Conservation (phyloP, 2,113 vertebrate genomes). For the Nerophis lumbriciformis region DNA sequence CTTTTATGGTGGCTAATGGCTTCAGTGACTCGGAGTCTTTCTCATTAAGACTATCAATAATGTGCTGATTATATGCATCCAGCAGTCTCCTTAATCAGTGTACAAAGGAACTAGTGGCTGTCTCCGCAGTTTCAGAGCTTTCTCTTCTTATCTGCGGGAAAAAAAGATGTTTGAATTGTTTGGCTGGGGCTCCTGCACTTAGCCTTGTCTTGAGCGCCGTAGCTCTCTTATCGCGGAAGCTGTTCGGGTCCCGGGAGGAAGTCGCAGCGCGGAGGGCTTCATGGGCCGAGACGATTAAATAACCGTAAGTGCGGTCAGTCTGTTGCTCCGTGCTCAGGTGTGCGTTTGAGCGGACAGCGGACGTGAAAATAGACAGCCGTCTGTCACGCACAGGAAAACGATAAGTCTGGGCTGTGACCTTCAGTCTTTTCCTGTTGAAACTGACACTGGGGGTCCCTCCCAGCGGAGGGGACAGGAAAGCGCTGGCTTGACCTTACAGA, state of each 20-base stretch:
- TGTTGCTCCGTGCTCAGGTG: slow-evolving; percentile 2
- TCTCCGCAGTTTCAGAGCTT: slow-evolving; percentile 46
- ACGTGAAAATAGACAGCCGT: slow-evolving; percentile 38
- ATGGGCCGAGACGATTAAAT: slow-evolving; percentile 29
- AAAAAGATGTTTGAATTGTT: slow-evolving; percentile 42
- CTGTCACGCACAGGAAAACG: slow-evolving; percentile 59
- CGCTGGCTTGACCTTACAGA: slow-evolving; percentile 36
- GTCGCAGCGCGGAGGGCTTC: slow-evolving; percentile 34
- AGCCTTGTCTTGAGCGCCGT: slow-evolving; percentile 21
- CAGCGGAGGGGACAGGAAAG: slow-evolving; percentile 49
- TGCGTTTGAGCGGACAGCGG: background rate
- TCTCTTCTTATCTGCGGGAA: slow-evolving; percentile 38
- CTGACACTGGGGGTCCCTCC: slow-evolving; percentile 32
- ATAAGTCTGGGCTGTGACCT: slow-evolving; percentile 56
- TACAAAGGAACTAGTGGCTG: slow-evolving; percentile 54
- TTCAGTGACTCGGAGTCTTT: slow-evolving; percentile 64
- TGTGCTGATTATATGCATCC: slow-evolving; percentile 66
- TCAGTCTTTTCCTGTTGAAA: slow-evolving; percentile 56
- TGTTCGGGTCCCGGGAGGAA: slow-evolving; percentile 24
- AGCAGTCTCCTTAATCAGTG: slow-evolving; percentile 44
- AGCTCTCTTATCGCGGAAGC: slow-evolving; percentile 35
- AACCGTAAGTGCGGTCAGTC: slow-evolving; percentile 9
- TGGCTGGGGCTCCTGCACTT: slow-evolving; percentile 21
- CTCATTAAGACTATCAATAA: slow-evolving; percentile 75
- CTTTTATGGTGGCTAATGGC: slow-evolving; percentile 69